Evolutionary conservation across 2,113 vertebrate species (phyloP).

Genomic region (Bettongia penicillata): DNA sequence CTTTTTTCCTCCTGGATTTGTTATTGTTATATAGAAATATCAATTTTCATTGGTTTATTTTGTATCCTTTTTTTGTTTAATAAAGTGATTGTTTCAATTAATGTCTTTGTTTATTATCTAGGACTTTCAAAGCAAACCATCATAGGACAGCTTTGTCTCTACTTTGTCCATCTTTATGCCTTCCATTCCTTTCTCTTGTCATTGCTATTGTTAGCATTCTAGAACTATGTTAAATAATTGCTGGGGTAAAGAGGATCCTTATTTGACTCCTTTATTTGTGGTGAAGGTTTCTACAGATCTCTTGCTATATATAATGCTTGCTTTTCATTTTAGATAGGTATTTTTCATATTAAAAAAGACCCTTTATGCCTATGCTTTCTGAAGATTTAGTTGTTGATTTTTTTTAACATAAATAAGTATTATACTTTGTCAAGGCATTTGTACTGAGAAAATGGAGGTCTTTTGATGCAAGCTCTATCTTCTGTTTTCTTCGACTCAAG

Average conservation of each 20-base stretch:
- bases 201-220: too few species aligned
- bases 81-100: too few species aligned
- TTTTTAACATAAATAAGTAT: neutral
- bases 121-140: too few species aligned
- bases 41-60: too few species aligned
- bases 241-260: neutral
- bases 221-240: neutral
- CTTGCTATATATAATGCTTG: neutral
- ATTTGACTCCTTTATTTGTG: neutral
- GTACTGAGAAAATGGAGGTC: neutral
- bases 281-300: neutral
- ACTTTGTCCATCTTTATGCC: too few species aligned
- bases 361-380: neutral
- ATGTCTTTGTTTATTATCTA: too few species aligned
- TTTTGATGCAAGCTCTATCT: neutral
- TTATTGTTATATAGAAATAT: too few species aligned
- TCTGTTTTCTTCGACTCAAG: neutral
- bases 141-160: too few species aligned
- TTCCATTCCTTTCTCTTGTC: too few species aligned
- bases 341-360: neutral
- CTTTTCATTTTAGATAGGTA: neutral
- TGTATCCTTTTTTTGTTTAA: too few species aligned
- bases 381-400: too few species aligned
- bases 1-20: too few species aligned
- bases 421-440: neutral